phyloP scores from a whole-genome alignment of 2,113 vertebrate genomes.

The Macquaria australasica region DNA sequence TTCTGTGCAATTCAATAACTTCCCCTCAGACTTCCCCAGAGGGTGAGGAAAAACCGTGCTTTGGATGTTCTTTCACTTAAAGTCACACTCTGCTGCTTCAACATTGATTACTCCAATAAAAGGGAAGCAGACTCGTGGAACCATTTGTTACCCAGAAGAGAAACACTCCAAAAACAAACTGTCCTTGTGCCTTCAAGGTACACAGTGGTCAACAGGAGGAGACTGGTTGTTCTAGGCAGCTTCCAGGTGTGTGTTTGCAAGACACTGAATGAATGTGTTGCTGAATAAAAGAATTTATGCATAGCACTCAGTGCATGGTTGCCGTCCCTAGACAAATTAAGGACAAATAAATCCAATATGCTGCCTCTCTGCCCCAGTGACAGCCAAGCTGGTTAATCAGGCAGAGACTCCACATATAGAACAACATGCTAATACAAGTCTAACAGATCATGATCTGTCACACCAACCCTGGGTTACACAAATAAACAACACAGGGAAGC shows the following conservation, averaged over 20 bases:
- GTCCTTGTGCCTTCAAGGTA: not conserved
- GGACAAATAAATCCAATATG: not conserved
- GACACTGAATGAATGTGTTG: not conserved
- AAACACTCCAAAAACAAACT: not conserved
- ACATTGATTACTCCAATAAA: not conserved
- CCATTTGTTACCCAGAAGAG: not conserved
- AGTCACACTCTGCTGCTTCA: not conserved
- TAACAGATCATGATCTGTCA: not conserved
- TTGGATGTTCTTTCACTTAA: not conserved
- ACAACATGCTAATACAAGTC: constrained; percentile 33
- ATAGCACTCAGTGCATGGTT: not conserved
- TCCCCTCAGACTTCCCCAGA: constrained; percentile 2
- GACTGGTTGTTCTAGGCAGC: not conserved
- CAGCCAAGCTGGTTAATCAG: constrained; percentile 11
- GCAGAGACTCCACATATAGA: not conserved
- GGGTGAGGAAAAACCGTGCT: not conserved
- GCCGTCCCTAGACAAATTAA: constrained; percentile 3
- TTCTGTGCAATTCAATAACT: constrained; percentile 9
- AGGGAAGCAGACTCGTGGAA: not conserved
- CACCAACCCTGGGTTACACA: not conserved
- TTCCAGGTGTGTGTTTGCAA: not conserved
- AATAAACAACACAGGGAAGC: not conserved
- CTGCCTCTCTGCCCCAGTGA: constrained; percentile 1
- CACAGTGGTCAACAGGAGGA: not conserved
- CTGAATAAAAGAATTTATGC: not conserved